Evolutionary conservation across 2,888 invertebrate genomes (phyloP).

Genomic region (Teinopalpus imperialis): DNA sequence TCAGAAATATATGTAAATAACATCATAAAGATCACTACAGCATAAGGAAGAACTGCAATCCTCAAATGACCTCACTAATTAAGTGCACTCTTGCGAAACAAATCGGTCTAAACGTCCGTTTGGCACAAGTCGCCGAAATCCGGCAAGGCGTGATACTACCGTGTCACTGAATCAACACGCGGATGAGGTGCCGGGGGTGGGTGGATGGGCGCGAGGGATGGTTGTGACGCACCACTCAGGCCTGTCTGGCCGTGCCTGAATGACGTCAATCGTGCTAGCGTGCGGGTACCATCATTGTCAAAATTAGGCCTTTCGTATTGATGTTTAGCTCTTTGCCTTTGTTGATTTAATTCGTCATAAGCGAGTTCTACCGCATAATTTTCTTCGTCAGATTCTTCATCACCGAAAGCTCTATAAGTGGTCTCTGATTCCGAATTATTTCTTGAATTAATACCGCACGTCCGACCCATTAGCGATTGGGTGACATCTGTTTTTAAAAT

Average conservation of each 20-base stretch:
- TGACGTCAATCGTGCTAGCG: constrained; percentile 66
- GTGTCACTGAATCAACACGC: constrained; percentile 69
- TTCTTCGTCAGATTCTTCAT: constrained; percentile 72
- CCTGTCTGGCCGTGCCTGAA: constrained; percentile 64
- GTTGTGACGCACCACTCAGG: constrained; percentile 46
- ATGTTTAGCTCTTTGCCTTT: constrained; percentile 63
- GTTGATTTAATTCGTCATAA: constrained; percentile 70
- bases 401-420: constrained; percentile 71
- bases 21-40: constrained; percentile 29
- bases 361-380: constrained; percentile 67
- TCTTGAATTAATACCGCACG: constrained; percentile 67
- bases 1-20: background rate
- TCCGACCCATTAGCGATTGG: constrained; percentile 70
- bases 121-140: constrained; percentile 79
- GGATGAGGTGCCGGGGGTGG: constrained; percentile 69
- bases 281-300: constrained; percentile 62
- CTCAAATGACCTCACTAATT: constrained; percentile 32
- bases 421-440: constrained; percentile 72
- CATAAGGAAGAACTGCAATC: constrained; percentile 66
- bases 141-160: constrained; percentile 80
- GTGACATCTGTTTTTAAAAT: constrained; percentile 56
- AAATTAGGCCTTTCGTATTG: constrained; percentile 77
- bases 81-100: constrained; percentile 49
- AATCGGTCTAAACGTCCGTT: constrained; percentile 74
- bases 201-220: constrained; percentile 55